phyloP scores from a whole-genome alignment of 2,797 vertebrate species.

The Hipposideros larvatus region DNA sequence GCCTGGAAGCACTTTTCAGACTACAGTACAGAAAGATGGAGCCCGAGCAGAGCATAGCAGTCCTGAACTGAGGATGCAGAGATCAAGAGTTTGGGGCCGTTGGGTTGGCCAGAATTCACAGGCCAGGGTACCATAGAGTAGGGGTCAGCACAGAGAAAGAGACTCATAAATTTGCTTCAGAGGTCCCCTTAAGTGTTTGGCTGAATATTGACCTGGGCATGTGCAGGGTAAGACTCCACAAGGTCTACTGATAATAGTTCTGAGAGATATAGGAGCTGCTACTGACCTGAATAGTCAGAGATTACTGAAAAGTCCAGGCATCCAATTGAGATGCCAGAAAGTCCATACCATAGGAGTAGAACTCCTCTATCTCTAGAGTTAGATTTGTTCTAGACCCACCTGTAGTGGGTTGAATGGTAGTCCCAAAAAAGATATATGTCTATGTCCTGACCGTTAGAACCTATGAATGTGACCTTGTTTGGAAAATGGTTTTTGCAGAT shows the following conservation, averaged over 20 bases:
- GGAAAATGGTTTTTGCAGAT: not conserved
- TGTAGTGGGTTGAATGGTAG: fast-evolving
- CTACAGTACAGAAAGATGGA: fast-evolving
- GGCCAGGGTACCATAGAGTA: not conserved
- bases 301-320: not conserved
- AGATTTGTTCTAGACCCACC: not conserved
- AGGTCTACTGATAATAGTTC: not conserved
- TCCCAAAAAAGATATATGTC: not conserved
- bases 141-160: not conserved
- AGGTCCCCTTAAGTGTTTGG: not conserved
- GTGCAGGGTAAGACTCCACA: not conserved
- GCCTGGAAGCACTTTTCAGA: not conserved
- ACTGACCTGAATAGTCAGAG: not conserved
- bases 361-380: not conserved
- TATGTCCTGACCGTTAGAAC: not conserved
- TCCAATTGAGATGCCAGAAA: not conserved
- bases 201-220: not conserved
- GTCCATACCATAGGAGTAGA: not conserved
- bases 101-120: not conserved
- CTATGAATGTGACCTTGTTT: not conserved
- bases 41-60: fast-evolving
- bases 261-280: not conserved
- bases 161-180: not conserved
- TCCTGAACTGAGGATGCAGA: not conserved
- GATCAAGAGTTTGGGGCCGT: not conserved